Percentiles rank a stretch among this genome's conserved stretches.
Evolutionary conservation across 1,140 invertebrate genomes (phyloP).

Genomic region (silkworm (Bombyx mori)): DNA sequence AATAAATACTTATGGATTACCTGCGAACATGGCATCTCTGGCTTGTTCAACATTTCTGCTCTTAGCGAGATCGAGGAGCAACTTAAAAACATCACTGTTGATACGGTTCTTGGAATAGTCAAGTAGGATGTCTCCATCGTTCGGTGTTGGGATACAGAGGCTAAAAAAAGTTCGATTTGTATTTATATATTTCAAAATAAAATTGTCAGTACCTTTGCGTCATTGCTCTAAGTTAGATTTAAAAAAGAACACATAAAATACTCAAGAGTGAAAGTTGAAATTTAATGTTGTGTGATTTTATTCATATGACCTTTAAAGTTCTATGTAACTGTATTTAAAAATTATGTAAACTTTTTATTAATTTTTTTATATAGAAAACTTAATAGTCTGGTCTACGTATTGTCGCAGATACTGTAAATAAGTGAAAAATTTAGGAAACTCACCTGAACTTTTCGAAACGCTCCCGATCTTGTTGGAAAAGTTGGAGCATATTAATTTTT

Average conservation of each 20-base stretch:
- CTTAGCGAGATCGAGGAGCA: constrained; percentile 88
- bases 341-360: not conserved
- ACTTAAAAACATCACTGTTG: constrained; percentile 80
- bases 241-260: too few species aligned
- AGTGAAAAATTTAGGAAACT: constrained; percentile 1
- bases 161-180: constrained; percentile 67
- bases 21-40: constrained; percentile 92
- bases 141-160: constrained; percentile 80
- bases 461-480: constrained; percentile 83
- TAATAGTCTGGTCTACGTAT: not conserved
- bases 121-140: constrained; percentile 88
- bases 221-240: too few species aligned
- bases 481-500: constrained; percentile 82
- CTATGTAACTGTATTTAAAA: not conserved
- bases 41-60: constrained; percentile 87
- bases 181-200: not conserved
- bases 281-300: not conserved
- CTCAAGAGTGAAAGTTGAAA: not conserved
- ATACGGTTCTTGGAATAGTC: constrained; percentile 98
- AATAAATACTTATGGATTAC: constrained; percentile 17
- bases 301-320: not conserved
- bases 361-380: not conserved
- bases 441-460: constrained; percentile 89
- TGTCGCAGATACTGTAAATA: too few species aligned
- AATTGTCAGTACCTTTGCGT: not conserved